These are phyloP conservation scores for Scotopteryx bipunctaria DNA, from an alignment of 2,888 invertebrate species.

Conservation along the genomic window DNA sequence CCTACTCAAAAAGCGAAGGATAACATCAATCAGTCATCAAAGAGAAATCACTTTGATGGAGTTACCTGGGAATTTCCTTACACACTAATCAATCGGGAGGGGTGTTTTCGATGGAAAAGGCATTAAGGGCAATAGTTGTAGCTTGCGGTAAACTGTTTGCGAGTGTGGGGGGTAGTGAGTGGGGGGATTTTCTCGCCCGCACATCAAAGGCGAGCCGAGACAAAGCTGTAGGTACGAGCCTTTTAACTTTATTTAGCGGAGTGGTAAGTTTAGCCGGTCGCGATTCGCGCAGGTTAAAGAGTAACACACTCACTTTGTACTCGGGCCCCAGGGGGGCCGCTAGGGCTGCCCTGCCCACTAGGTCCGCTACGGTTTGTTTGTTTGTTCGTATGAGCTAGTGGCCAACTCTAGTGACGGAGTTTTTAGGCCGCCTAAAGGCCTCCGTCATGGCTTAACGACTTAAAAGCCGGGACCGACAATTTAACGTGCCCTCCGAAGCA, in stretches of 20 bases:
- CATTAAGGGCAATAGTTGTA: constrained; percentile 80
- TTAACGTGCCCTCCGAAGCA: no score
- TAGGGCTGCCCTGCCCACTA: constrained; percentile 53
- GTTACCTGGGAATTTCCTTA: constrained; percentile 72
- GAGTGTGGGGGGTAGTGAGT: constrained; percentile 46
- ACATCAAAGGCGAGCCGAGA: constrained; percentile 82
- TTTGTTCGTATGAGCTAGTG: no score
- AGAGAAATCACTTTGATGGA: constrained; percentile 65
- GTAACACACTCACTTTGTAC: constrained; percentile 83
- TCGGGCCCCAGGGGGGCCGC: constrained; percentile 46
- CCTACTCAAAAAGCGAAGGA: constrained; percentile 34
- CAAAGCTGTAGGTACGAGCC: constrained; percentile 77
- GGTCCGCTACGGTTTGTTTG: no score
- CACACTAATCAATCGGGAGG: constrained; percentile 75
- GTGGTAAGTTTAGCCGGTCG: constrained; percentile 84
- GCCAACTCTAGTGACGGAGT: no score
- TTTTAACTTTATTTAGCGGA: constrained; percentile 84
- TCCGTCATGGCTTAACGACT: no score
- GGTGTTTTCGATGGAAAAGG: constrained; percentile 73
- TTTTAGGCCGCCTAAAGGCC: no score
- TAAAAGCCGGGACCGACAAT: no score
- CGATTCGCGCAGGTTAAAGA: constrained; percentile 83
- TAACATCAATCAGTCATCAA: constrained; percentile 38
- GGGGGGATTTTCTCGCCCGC: constrained; percentile 57
- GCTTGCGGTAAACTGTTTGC: constrained; percentile 80